Evolutionary conservation across 2,797 vertebrate species (phyloP), one percentile per base, ranked within the genome.

Genomic region (Leontopithecus rosalia): DNA sequence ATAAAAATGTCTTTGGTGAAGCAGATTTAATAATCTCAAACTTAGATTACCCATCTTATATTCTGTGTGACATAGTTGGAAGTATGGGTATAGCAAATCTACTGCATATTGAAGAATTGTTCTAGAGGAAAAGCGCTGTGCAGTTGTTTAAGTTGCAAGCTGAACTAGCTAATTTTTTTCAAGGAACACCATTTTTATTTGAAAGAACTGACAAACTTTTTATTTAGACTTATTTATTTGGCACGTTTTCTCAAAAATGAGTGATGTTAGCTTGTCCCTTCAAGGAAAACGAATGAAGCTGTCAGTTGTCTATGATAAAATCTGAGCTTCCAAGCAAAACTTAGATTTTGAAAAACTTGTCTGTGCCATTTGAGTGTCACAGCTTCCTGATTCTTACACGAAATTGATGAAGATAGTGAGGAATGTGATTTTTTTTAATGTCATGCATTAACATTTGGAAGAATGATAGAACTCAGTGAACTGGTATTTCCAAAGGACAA

Each of bases 171-270:
- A 22, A 22, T 39, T 6, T 15, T 17, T 15, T 4, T 3, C 24
- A 4, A 22, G 48, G 33, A 67, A 52, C 43, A 81, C 20, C 46
- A n/a, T 57, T 84, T 95, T 91, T 80, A 58, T 79, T 76, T 64
- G 70, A 79, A 95, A 90, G 64, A 90, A 86, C 19, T 46, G 48
- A 93, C n/a, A 86, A 67, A 80, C 41, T 64, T 1, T 48, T 76
- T 96, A 90, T 61, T 90, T 17, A 88, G 48, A 52, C 24, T 72
- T 94, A 36, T 19, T 5, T 36, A 43, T 83, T 93, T 90, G 64
- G 20, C 19, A 75, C 0, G 4, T 90, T 90, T 87, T 92, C 30
- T 77, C 24, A 81, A 36, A 84, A 94, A 88, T 15, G 24, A 61
- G 43, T 36, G 17, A 55, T 17, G 14, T 81, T 28, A 92, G 24